Evolutionary conservation across 2,797 vertebrate genomes (phyloP).

Genomic region (Phyllotis vaccarum): DNA sequence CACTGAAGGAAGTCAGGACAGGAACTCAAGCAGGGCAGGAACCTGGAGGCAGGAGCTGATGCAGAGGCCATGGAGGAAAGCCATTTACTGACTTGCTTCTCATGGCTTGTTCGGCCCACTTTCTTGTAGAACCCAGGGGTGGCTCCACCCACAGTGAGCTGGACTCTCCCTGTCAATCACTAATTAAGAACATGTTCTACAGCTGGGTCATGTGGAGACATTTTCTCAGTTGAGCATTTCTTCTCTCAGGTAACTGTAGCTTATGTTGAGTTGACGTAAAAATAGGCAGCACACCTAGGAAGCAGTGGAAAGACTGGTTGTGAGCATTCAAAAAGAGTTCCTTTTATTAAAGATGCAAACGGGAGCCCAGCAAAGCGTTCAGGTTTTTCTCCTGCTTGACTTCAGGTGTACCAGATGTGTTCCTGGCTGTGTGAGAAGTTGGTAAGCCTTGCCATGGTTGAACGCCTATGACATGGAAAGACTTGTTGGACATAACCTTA

Average conservation of each 20-base stretch:
- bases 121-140: not conserved
- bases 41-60: not conserved
- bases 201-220: not conserved
- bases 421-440: not conserved
- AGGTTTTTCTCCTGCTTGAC: conserved; percentile 23
- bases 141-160: not conserved
- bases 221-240: not conserved
- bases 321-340: conserved; percentile 34
- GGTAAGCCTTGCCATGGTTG: not conserved
- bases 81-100: not conserved
- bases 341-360: not conserved
- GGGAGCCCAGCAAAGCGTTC: conserved; percentile 49
- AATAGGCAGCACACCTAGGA: not conserved
- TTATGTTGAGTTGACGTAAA: not conserved
- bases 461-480: not conserved
- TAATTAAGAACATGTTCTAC: not conserved
- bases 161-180: not conserved
- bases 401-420: conserved; percentile 21
- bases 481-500: not conserved
- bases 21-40: not conserved
- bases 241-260: not conserved
- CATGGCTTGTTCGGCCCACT: not conserved
- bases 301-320: not conserved
- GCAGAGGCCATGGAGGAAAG: not conserved
- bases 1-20: not conserved